phyloP scores from a whole-genome alignment of 2,888 invertebrate genomes.

The Netelia inedita region DNA sequence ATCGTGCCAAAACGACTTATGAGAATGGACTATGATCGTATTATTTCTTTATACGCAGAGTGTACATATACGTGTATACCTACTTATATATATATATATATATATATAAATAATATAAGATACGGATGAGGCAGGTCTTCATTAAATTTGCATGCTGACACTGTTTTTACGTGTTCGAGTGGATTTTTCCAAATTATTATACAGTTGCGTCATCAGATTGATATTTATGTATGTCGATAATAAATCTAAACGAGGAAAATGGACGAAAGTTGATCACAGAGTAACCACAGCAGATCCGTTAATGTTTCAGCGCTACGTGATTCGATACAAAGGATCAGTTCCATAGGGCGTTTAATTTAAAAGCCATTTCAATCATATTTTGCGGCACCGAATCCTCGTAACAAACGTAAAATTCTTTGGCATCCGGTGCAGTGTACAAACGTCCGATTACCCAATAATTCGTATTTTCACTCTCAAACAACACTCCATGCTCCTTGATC shows the following conservation, averaged over 20 bases:
- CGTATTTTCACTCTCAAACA: constrained; percentile 89
- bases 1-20: background rate
- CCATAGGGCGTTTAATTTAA: constrained; percentile 88
- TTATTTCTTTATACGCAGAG: background rate
- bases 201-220: background rate
- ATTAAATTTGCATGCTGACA: constrained; percentile 36
- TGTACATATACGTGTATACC: background rate
- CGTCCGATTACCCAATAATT: constrained; percentile 94
- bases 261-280: background rate
- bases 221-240: constrained; percentile 29
- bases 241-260: constrained; percentile 12
- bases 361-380: constrained; percentile 95
- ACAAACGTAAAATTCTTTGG: constrained; percentile 94
- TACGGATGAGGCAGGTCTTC: constrained; percentile 60
- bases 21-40: background rate
- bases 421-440: constrained; percentile 91
- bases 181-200: constrained; percentile 34
- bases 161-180: constrained; percentile 22
- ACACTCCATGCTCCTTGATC: constrained; percentile 93
- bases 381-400: constrained; percentile 95
- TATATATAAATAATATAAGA: background rate
- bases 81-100: constrained; percentile 5
- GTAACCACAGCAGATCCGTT: too few species aligned
- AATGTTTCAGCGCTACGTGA: too few species aligned
- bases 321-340: constrained; percentile 66